Evolutionary conservation across 2,888 invertebrate species (phyloP), one percentile per base, ranked within the genome.

Genomic region (Rhabditoides inermis): DNA sequence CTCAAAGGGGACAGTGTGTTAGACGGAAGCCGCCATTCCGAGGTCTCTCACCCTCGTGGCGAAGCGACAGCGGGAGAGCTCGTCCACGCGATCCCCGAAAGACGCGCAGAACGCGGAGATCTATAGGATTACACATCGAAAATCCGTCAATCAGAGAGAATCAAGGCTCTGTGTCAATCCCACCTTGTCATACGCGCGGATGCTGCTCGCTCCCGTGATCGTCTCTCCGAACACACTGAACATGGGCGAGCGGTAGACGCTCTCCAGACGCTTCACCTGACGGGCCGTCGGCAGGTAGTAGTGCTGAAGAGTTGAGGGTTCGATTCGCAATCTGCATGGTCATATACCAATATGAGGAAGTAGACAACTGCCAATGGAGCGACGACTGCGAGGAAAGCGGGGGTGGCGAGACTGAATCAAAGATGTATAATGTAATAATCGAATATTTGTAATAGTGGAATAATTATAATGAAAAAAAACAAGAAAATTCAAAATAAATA

Each of bases 181-280:
- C 3, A 41, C 57, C 46, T 60, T 64, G 37, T 54, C 65, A 51
- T 69, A 75, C 0, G 75, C 76, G 18, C 73, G 49, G 41, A 79
- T 79, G 12, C 76, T 75, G 1, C 77, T 69, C 7, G 61, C 61
- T 32, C 72, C 73, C 3, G 88, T 87, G 49, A 95, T 85, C 39
- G 88, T 90, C 81, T 95, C 95, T 20, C 89, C 86, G 76, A 95
- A 94, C 79, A 91, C 90, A 4, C 92, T 90, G 79, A 90, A 92
- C 73, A 94, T 91, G 1, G 94, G 94, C 25, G 92, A 92, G 51
- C 91, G 83, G 2, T 89, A 88, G 0, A 91, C 86, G 0, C 91
- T 91, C 78, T 94, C 91, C 54, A 94, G 79, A 48, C 94, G 83
- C 80, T 91, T 91, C 65, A 95, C 79, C 46, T 95, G 94, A 20